Evolutionary conservation across 2,888 invertebrate species (phyloP).

Genomic region (Drosophila histrio): DNA sequence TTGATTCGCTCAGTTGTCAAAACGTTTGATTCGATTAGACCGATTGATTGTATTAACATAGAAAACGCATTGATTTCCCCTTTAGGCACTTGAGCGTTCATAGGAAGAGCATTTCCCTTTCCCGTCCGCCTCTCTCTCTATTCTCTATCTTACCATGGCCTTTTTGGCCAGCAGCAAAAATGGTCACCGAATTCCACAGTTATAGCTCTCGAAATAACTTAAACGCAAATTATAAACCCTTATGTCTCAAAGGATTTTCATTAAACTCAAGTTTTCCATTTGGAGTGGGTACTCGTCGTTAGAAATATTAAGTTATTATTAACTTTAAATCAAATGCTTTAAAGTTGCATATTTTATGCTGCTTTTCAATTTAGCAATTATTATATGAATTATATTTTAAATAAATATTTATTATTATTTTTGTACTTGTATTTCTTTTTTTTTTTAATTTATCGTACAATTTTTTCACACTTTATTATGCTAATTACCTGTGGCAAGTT

Average conservation of each 20-base stretch:
- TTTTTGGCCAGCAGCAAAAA: constrained; percentile 1
- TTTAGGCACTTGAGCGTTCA: constrained; percentile 42
- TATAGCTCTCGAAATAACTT: constrained; percentile 14
- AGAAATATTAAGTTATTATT: background rate
- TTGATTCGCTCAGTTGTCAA: constrained; percentile 69
- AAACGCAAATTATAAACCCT: constrained; percentile 25
- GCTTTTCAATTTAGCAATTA: background rate
- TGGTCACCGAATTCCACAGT: constrained; percentile 10
- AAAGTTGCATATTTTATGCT: background rate
- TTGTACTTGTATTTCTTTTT: background rate
- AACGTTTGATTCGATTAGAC: constrained; percentile 77
- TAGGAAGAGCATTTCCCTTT: background rate
- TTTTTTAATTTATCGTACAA: background rate
- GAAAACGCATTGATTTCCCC: constrained; percentile 68
- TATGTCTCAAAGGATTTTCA: constrained; percentile 17
- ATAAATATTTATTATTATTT: background rate
- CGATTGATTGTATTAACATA: constrained; percentile 77
- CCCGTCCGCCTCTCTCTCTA: background rate
- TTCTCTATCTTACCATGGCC: background rate
- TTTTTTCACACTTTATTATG: background rate
- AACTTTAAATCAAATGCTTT: background rate
- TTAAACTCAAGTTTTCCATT: background rate
- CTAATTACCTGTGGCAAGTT: constrained; percentile 3
- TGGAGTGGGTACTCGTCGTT: too few species aligned
- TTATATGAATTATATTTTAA: background rate